Percentiles rank a stretch among this genome's conserved stretches.
These are phyloP conservation scores for Aldabrachelys gigantea DNA, from an alignment of 2,113 vertebrate species.

Conservation along the genomic window DNA sequence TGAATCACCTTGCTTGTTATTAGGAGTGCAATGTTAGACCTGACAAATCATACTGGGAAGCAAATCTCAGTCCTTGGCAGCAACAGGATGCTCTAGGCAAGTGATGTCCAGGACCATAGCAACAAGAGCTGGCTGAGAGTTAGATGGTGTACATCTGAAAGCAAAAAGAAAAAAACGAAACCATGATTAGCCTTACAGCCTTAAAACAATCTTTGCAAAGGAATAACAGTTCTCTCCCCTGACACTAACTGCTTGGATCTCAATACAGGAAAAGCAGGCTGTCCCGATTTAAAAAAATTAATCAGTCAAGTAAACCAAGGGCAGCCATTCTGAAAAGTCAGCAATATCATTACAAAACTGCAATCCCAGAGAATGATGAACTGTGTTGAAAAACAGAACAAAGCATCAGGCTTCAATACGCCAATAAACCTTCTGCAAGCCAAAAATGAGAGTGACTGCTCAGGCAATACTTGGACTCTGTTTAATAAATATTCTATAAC, in stretches of 20 bases:
- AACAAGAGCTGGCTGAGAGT: background rate
- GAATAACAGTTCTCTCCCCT: background rate
- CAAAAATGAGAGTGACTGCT: slow-evolving; percentile 39
- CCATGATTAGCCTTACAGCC: background rate
- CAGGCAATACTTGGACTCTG: slow-evolving; percentile 44
- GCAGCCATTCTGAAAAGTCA: slow-evolving; percentile 10
- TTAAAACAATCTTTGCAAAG: background rate
- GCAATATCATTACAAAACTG: background rate
- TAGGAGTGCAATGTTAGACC: background rate
- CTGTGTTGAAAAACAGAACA: slow-evolving; percentile 14
- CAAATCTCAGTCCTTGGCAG: slow-evolving; percentile 14
- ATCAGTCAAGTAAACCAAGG: slow-evolving; percentile 16
- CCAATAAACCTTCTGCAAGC: background rate
- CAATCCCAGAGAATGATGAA: background rate
- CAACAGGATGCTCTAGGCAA: background rate
- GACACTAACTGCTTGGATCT: slow-evolving; percentile 4
- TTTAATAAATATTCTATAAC: slow-evolving; percentile 55
- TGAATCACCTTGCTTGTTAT: background rate
- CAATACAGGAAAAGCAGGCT: background rate
- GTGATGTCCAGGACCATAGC: background rate
- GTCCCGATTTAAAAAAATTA: background rate
- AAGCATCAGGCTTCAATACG: background rate
- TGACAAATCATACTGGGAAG: background rate
- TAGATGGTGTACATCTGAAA: background rate
- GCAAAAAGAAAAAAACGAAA: background rate